phyloP scores from a whole-genome alignment of 53 echinoderm and acorn worm genomes.

The Echinarachnius parma region DNA sequence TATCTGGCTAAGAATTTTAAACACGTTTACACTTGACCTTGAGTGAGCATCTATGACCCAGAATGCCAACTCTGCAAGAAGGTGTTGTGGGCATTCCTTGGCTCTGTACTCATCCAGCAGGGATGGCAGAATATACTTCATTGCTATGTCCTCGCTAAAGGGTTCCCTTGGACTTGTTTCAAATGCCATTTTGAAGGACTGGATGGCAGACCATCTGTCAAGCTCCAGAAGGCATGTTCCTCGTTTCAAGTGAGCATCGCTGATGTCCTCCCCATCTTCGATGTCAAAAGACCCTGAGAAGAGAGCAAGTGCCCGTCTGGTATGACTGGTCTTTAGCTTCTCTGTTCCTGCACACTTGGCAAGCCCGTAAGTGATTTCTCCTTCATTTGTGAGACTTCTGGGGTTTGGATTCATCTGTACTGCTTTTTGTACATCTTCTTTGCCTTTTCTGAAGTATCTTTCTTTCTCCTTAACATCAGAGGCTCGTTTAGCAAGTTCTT shows the following conservation, averaged over 20 bases:
- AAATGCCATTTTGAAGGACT: slow-evolving; percentile 37
- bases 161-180: not conserved
- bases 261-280: slow-evolving; percentile 17
- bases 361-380: not conserved
- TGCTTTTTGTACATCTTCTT: not conserved
- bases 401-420: slow-evolving; percentile 9
- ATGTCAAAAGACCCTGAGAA: not conserved
- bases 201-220: slow-evolving; percentile 30
- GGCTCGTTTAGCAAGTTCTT: not conserved
- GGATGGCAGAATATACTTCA: slow-evolving; percentile 5
- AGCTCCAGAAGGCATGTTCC: not conserved
- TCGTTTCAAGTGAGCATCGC: slow-evolving; percentile 8
- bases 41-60: slow-evolving; percentile 16
- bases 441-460: not conserved
- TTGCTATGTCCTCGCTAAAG: not conserved
- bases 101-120: slow-evolving; percentile 12
- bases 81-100: not conserved
- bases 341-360: slow-evolving; percentile 3
- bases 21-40: too few relatives aligned
- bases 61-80: slow-evolving; percentile 29
- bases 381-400: not conserved
- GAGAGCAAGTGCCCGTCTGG: slow-evolving; percentile 1
- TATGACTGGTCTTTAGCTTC: not conserved
- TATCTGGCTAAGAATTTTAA: too few relatives aligned
- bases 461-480: not conserved